These are phyloP conservation scores for Synergus laeviventris DNA, from an alignment of 2,888 invertebrate genomes.

Conservation along the genomic window DNA sequence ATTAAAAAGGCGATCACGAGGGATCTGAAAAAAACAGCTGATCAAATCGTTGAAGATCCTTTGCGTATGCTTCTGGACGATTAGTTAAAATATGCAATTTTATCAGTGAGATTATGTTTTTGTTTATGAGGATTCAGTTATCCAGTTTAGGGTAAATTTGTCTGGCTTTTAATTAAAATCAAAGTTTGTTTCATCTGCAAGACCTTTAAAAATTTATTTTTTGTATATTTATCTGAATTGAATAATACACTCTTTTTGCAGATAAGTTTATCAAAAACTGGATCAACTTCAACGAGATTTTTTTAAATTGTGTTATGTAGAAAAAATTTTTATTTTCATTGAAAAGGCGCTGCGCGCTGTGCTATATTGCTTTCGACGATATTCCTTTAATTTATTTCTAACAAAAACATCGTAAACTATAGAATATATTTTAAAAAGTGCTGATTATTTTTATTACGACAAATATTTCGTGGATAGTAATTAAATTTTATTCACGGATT, in stretches of 20 bases:
- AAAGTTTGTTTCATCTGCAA: not conserved
- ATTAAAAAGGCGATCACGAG: constrained; percentile 66
- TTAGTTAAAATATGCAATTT: constrained; percentile 49
- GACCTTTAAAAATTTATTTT: not conserved
- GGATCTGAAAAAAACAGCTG: constrained; percentile 71
- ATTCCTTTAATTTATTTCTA: not conserved
- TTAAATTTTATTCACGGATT: not conserved
- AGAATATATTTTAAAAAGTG: not conserved
- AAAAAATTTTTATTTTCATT: not conserved
- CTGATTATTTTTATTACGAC: not conserved
- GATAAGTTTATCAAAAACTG: not conserved
- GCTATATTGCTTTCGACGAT: constrained; percentile 9
- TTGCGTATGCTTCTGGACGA: constrained; percentile 70
- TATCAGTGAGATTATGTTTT: constrained; percentile 3
- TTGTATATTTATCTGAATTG: not conserved
- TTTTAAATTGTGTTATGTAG: not conserved
- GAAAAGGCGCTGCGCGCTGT: not conserved
- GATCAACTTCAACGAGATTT: not conserved
- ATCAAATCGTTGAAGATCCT: constrained; percentile 72
- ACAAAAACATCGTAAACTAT: not conserved
- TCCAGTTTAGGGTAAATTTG: constrained; percentile 23
- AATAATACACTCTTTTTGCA: not conserved
- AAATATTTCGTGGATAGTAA: not conserved
- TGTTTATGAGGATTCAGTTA: not conserved
- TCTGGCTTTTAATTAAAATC: constrained; percentile 32